Evolutionary conservation across 2,888 invertebrate species (phyloP).

Genomic region (Helleia helle): DNA sequence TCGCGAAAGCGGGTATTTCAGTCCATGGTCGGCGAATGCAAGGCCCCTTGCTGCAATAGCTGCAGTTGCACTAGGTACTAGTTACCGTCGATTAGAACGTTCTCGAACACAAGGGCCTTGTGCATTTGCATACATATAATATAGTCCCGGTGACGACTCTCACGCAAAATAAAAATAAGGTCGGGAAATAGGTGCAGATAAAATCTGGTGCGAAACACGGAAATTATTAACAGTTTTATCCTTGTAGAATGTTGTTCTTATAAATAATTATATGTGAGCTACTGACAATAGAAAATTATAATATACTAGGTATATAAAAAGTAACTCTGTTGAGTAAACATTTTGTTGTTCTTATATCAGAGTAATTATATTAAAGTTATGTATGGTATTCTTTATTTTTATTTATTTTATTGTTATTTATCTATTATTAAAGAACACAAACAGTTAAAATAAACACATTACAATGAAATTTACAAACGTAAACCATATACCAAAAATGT

Average conservation of each 20-base stretch:
- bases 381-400: too few species aligned
- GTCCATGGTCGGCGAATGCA: slow-evolving; percentile 71
- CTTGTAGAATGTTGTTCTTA: neutral
- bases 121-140: slow-evolving; percentile 18
- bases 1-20: slow-evolving; percentile 62
- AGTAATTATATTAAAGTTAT: too few species aligned
- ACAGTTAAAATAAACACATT: too few species aligned
- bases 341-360: too few species aligned
- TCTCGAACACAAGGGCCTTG: slow-evolving; percentile 31
- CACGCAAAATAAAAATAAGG: neutral
- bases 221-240: neutral
- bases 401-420: too few species aligned
- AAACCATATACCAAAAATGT: too few species aligned
- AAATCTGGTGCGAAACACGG: neutral
- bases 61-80: slow-evolving; percentile 58
- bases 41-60: slow-evolving; percentile 64
- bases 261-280: too few species aligned
- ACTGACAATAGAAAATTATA: too few species aligned
- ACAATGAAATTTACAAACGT: too few species aligned
- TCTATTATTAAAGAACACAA: too few species aligned
- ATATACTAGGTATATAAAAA: too few species aligned
- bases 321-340: too few species aligned
- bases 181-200: neutral
- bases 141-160: neutral
- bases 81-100: slow-evolving; percentile 32